Conservation (phyloP, 2,797 vertebrate species). For the Tapera naevia region DNA sequence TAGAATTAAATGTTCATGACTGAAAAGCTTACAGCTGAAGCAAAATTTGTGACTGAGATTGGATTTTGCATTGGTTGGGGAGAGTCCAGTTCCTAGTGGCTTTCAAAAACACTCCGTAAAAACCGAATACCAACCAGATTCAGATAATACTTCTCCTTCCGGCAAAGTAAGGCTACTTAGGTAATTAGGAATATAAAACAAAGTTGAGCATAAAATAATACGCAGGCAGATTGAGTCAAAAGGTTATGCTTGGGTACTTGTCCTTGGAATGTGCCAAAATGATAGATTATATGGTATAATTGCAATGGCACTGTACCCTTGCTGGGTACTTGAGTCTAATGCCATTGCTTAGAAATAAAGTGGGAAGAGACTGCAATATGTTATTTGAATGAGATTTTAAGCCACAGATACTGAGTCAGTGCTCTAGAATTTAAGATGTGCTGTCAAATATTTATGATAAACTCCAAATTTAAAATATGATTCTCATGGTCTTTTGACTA, state of each 20-base stretch:
- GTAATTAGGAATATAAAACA: not conserved
- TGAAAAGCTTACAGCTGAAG: not conserved
- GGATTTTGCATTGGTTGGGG: not conserved
- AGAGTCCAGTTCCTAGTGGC: not conserved
- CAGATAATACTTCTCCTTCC: not conserved
- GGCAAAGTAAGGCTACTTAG: not conserved
- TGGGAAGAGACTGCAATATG: not conserved
- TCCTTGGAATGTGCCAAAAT: not conserved
- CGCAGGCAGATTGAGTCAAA: not conserved
- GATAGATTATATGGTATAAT: not conserved
- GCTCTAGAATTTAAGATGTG: not conserved
- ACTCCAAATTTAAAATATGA: not conserved
- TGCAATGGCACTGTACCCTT: not conserved
- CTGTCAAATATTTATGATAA: slow-evolving; percentile 5
- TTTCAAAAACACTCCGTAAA: not conserved
- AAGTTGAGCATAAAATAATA: not conserved
- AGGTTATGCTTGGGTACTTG: not conserved
- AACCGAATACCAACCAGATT: not conserved
- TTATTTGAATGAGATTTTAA: not conserved
- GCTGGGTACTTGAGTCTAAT: not conserved
- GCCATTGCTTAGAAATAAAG: not conserved
- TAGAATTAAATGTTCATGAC: not conserved
- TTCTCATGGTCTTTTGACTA: not conserved
- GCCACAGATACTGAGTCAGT: not conserved
- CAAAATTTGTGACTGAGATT: not conserved